Conservation (phyloP, 2,888 invertebrate genomes). For the Hoplodrina blanda region DNA sequence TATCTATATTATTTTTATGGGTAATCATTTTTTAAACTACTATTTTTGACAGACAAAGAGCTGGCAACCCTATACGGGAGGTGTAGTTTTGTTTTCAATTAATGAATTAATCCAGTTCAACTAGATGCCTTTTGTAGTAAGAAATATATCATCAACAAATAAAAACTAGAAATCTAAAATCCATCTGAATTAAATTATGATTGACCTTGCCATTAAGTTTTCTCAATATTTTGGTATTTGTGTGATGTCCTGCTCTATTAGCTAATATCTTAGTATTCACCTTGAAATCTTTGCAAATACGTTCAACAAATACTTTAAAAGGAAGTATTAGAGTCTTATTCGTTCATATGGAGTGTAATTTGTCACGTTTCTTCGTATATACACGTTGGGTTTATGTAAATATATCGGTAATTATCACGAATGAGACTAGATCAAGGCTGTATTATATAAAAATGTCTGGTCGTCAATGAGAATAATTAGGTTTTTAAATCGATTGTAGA, state of each 20-base stretch:
- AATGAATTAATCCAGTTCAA: no score
- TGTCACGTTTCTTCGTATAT: conserved; percentile 51
- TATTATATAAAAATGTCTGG: conserved; percentile 17
- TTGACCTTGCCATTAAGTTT: conserved; percentile 20
- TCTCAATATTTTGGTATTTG: conserved; percentile 12
- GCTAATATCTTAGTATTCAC: conserved; percentile 45
- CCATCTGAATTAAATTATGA: background rate
- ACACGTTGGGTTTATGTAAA: conserved; percentile 41
- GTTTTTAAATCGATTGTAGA: conserved; percentile 5
- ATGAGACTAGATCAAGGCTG: conserved; percentile 39
- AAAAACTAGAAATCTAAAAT: background rate
- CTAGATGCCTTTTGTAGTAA: no score
- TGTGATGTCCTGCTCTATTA: conserved; percentile 12
- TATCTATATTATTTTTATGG: no score
- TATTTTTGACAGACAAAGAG: no score
- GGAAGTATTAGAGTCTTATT: conserved; percentile 33
- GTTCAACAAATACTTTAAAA: conserved; percentile 38
- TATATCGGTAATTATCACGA: conserved; percentile 33
- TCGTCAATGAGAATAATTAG: background rate
- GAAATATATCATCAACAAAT: conserved; percentile 8
- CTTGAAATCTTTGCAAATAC: conserved; percentile 48
- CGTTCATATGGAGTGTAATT: conserved; percentile 1
- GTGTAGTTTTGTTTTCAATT: no score
- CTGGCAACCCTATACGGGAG: no score
- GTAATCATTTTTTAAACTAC: no score